Evolutionary conservation across 2,113 vertebrate genomes (phyloP), one percentile per base, ranked within the genome.

Genomic region (Ascaphus truei): DNA sequence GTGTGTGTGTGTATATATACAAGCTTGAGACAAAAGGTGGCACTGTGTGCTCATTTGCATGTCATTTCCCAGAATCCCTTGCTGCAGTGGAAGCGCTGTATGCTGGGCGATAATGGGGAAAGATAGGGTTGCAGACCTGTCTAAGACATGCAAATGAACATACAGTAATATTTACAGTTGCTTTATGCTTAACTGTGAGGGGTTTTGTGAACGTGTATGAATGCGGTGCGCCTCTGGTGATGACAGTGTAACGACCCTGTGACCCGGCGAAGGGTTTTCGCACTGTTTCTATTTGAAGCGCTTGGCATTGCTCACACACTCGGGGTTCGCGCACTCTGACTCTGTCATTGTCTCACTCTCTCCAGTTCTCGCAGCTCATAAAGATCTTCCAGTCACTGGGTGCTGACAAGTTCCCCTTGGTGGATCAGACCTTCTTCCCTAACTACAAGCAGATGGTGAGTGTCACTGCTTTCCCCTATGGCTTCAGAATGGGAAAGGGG

Each of bases 371-470:
- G 68, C 97, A 99, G 50, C 94, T 98, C 84, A 96, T 98, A 79
- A 97, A 95, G 80, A 94, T 98, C 81, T 98, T 94, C 89, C 93
- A 90, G 57, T 86, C 83, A 0, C 72, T 98, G 73, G 95, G 94
- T 25, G 89, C 94, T 1, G 96, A 96, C 85, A 98, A 98, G 77
- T 99, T 98, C 63, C 97, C 96, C 2, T 88, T 99, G 4, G 96
- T 98, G 69, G 95, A 98, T 63, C 96, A 99, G 77, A 95, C 92
- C 0, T 98, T 98, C 85, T 96, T 93, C 76, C 95, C 95, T 72
- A 95, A 88, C 86, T 92, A 98, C 79, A 91, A 90, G 26, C 93
- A 96, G 83, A 98, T 99, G 96, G 97, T 99, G 80, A 98, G 97
- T 94, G 58, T 51, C 23, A n/a, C 27, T 56, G 10, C 34, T 71